phyloP scores from a whole-genome alignment of 2,797 vertebrate genomes.

The Aselliscus stoliczkanus region DNA sequence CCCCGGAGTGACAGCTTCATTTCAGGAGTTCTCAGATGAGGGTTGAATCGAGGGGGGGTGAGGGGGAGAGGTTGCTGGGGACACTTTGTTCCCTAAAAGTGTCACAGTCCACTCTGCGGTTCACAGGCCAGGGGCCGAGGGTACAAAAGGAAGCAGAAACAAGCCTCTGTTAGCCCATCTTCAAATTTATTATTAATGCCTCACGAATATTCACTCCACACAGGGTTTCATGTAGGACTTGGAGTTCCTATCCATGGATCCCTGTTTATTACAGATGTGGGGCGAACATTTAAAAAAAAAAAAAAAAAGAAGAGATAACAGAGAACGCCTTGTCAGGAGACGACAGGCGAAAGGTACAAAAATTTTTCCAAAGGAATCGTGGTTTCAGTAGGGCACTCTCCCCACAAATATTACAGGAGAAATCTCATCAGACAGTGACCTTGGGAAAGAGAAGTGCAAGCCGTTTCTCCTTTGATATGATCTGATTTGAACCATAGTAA shows the following conservation, averaged over 20 bases:
- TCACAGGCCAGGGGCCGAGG: conserved; percentile 84
- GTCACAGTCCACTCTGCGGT: conserved; percentile 87
- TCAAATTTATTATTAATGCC: conserved; percentile 88
- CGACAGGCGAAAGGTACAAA: conserved; percentile 51
- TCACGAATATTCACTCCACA: conserved; percentile 69
- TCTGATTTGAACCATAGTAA: conserved; percentile 22
- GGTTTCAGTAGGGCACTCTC: conserved; percentile 41
- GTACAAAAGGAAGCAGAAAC: conserved; percentile 74
- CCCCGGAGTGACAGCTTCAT: conserved; percentile 90
- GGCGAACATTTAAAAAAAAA: too few relatives aligned
- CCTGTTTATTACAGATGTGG: conserved; percentile 70
- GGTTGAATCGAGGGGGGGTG: conserved; percentile 76
- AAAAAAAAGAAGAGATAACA: conserved; percentile 16
- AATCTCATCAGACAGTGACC: conserved; percentile 47
- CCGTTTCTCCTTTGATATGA: neutral
- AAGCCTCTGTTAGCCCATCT: conserved; percentile 51
- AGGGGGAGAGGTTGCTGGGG: conserved; percentile 74
- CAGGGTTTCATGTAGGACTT: conserved; percentile 71
- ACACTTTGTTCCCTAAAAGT: conserved; percentile 88
- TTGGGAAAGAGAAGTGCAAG: neutral
- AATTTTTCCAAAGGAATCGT: conserved; percentile 2
- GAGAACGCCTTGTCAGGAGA: conserved; percentile 31
- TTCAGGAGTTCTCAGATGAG: conserved; percentile 87
- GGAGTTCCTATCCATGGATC: conserved; percentile 51
- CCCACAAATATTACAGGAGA: neutral